Evolutionary conservation across 2,888 invertebrate genomes (phyloP).

Genomic region (Eristalis intricaria): DNA sequence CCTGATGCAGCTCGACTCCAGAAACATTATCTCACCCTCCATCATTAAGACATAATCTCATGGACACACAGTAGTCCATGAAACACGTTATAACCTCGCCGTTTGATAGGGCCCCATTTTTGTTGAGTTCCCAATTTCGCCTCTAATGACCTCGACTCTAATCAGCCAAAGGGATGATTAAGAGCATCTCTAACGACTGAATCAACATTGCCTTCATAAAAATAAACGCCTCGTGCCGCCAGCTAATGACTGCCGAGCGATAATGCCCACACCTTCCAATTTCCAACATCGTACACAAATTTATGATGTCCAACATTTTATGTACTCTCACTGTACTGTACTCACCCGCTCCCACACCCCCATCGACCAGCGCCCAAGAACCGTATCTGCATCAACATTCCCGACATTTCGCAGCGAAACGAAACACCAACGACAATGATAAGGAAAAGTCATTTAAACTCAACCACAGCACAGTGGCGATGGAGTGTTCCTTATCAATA

Average conservation of each 20-base stretch:
- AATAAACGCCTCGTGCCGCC: not conserved
- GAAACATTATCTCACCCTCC: too few relatives aligned
- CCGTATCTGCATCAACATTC: constrained; percentile 31
- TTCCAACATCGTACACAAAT: not conserved
- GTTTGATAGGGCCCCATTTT: not conserved
- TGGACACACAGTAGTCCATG: not conserved
- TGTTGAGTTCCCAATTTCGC: not conserved
- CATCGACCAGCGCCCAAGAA: not conserved
- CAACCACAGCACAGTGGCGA: constrained; percentile 5
- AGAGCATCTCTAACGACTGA: not conserved
- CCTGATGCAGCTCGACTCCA: too few relatives aligned
- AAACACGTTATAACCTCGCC: not conserved
- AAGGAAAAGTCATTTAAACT: constrained; percentile 41
- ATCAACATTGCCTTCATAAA: not conserved
- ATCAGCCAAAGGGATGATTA: not conserved
- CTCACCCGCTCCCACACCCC: not conserved
- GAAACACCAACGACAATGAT: constrained; percentile 19
- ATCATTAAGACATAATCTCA: too few relatives aligned
- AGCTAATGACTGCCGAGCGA: not conserved
- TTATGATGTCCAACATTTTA: constrained; percentile 11
- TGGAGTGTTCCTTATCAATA: constrained; percentile 60
- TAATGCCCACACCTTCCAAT: not conserved
- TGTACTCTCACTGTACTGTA: not conserved
- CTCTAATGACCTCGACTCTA: not conserved
- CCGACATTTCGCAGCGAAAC: not conserved